Conservation (phyloP, 2,888 invertebrate species). For the Agrilus biguttatus region DNA sequence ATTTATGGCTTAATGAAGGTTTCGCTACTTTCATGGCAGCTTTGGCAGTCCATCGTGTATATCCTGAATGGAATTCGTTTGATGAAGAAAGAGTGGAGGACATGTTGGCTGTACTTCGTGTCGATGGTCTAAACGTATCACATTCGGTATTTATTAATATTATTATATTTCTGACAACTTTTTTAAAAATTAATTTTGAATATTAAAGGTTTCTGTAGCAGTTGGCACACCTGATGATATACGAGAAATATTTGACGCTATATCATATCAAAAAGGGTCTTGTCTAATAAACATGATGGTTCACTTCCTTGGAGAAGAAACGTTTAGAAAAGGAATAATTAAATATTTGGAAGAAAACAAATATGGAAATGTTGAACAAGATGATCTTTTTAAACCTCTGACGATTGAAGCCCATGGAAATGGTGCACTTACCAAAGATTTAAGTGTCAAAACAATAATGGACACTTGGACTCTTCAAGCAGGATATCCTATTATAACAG, state of each 20-base stretch:
- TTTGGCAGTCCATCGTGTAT: constrained; percentile 39
- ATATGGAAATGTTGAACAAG: constrained; percentile 65
- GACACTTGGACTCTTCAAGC: constrained; percentile 77
- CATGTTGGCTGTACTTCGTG: constrained; percentile 42
- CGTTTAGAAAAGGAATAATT: constrained; percentile 54
- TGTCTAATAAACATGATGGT: no score
- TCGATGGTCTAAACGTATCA: constrained; percentile 61
- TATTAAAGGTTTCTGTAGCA: constrained; percentile 44
- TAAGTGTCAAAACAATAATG: constrained; percentile 62
- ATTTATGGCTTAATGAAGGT: constrained; percentile 67
- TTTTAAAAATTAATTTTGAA: no score
- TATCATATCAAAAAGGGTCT: constrained; percentile 79
- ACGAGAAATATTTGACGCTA: constrained; percentile 69
- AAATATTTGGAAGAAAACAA: constrained; percentile 49
- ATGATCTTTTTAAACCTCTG: constrained; percentile 71
- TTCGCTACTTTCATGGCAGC: constrained; percentile 54
- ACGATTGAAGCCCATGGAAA: constrained; percentile 39
- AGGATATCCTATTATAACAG: constrained; percentile 65
- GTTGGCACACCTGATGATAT: constrained; percentile 67
- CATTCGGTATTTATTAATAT: constrained; percentile 60
- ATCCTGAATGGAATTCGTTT: constrained; percentile 50
- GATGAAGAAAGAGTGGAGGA: constrained; percentile 42
- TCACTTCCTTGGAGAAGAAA: constrained; percentile 62
- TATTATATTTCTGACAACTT: no score
- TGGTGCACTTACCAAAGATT: constrained; percentile 35